Evolutionary conservation across 2,113 vertebrate genomes (phyloP).

Genomic region (Todiramphus chloris): DNA sequence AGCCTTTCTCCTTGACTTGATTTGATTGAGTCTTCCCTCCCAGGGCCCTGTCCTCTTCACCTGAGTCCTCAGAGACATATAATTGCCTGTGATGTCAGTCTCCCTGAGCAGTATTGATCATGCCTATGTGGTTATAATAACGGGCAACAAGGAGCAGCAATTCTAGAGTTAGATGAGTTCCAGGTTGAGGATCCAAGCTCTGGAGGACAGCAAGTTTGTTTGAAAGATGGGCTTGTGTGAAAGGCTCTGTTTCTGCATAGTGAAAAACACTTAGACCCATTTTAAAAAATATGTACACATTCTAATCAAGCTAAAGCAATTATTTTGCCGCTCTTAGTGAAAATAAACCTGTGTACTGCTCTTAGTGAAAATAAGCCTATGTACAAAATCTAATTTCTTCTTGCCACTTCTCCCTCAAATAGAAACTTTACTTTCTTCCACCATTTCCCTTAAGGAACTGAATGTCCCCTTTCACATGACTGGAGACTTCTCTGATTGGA

Average conservation of each 20-base stretch:
- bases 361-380: not conserved
- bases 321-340: not conserved
- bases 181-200: not conserved
- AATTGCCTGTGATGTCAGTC: not conserved
- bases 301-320: not conserved
- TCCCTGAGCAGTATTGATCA: not conserved
- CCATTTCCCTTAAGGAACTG: not conserved
- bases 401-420: rapidly evolving
- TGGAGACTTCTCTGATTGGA: not conserved
- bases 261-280: not conserved
- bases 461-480: not conserved
- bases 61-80: not conserved
- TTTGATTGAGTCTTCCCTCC: not conserved
- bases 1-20: not conserved
- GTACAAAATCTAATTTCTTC: not conserved
- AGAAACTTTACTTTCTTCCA: not conserved
- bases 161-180: not conserved
- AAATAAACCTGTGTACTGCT: not conserved
- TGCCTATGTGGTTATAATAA: not conserved
- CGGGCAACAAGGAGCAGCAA: not conserved
- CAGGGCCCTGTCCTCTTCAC: not conserved
- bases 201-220: not conserved
- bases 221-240: not conserved
- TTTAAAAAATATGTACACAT: not conserved
- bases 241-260: not conserved